Evolutionary conservation across 2,113 vertebrate genomes (phyloP), one percentile per base, ranked within the genome.

Genomic region (Perognathus longimembris): DNA sequence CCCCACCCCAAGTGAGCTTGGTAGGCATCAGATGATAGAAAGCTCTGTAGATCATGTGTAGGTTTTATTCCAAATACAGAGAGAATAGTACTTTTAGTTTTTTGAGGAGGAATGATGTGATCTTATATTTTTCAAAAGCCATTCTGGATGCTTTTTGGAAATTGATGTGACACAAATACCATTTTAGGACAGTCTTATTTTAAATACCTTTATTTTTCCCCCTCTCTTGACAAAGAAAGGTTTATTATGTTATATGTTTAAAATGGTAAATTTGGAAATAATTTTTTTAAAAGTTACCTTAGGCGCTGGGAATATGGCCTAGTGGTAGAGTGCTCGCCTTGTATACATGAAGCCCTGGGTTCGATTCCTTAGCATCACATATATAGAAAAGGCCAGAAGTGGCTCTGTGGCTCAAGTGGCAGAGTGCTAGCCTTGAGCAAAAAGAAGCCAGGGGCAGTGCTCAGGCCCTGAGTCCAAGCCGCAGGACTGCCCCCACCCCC

Each of bases 81-180:
- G 64, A 74, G 30, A 67, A 64, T 81, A n/a, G 32, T 80, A 84
- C 36, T 94, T 69, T 38, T 45, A 83, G 26, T 36, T 59, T 10
- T 90, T 78, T 70, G 20, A 89, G 77, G 50, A 79, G 54, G 20
- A 78, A 14, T 73, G 70, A 57, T 5, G 22, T 54, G 24, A 40
- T 73, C 54, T 73, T 54, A 22, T 73, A 36, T 20, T 85, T 34
- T 73, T 42, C 67, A 36, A 77, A 93, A 91, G 66, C 70, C 20
- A 64, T 84, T 94, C 14, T 77, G 54, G 32, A 50, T 88, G 45
- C 18, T 36, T 94, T 92, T 69, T 88, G 75, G 64, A 90, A 66
- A 86, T 45, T 69, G 67, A 36, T 96, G n/a, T 95, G 77, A 32
- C n/a, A 67, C 59, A 57, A 88, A 59, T 80, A 73, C 81, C 92